Conservation (phyloP, 2,797 vertebrate genomes). For the Leucoraja ocellata region DNA sequence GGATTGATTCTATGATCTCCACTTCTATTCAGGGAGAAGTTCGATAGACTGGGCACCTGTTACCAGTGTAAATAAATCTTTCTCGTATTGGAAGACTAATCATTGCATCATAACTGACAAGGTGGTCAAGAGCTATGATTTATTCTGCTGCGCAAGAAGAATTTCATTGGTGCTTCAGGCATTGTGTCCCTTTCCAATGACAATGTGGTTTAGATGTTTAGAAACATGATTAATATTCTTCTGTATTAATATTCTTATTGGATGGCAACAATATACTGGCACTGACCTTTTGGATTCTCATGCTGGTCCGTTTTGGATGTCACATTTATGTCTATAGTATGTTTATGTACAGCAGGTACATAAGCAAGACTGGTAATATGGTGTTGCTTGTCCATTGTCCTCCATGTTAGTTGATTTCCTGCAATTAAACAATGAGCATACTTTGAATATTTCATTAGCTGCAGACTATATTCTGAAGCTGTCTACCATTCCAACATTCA, state of each 20-base stretch:
- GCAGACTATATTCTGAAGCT: not conserved
- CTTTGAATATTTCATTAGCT: not conserved
- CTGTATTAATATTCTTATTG: not conserved
- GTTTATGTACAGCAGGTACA: not conserved
- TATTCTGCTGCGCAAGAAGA: not conserved
- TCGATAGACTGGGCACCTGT: not conserved
- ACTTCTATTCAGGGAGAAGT: not conserved
- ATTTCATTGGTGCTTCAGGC: not conserved
- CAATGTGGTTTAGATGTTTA: not conserved
- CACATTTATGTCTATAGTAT: not conserved
- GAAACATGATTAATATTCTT: not conserved
- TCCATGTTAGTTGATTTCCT: not conserved
- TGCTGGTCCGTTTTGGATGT: not conserved
- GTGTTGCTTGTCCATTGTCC: not conserved
- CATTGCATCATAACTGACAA: not conserved
- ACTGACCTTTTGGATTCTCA: not conserved
- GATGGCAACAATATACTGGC: not conserved
- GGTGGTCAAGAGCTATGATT: not conserved
- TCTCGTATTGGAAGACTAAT: not conserved
- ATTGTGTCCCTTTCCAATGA: not conserved
- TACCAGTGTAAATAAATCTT: not conserved
- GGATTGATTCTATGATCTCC: not conserved
- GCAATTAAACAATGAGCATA: not conserved
- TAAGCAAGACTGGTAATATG: not conserved
- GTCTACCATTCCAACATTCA: not conserved